Percentiles rank a stretch among this genome's conserved stretches.
These are phyloP conservation scores for Turritopsis rubra DNA, from an alignment of 30 jellyfish, hydroid and myxozoan genomes.

Conservation along the genomic window DNA sequence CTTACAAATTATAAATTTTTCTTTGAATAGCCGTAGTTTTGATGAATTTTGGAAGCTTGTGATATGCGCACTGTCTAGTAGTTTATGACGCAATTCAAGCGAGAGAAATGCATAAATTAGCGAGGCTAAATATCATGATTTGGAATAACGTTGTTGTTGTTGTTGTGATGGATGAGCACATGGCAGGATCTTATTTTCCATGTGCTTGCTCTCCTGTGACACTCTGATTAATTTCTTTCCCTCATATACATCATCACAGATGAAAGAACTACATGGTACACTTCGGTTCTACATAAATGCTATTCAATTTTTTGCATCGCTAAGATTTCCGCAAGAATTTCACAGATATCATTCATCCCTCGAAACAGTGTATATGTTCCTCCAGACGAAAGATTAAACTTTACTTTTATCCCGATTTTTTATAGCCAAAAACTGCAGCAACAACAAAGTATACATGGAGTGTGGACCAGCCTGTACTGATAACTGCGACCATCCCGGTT, in stretches of 20 bases:
- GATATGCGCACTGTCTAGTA: too few species aligned
- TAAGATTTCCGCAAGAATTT: too few species aligned
- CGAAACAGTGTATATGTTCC: too few species aligned
- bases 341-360: too few species aligned
- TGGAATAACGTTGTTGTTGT: not conserved
- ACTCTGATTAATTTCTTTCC: not conserved
- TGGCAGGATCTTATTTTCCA: not conserved
- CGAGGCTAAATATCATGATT: not conserved
- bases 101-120: not conserved
- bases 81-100: not conserved
- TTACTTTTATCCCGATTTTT: too few species aligned
- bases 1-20: too few species aligned
- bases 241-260: not conserved
- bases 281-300: too few species aligned
- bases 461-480: conserved; percentile 46
- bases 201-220: not conserved
- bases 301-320: too few species aligned
- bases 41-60: too few species aligned
- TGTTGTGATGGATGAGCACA: not conserved
- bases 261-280: too few species aligned
- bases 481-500: conserved; percentile 14
- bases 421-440: conserved; percentile 21
- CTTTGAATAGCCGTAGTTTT: too few species aligned
- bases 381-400: too few species aligned
- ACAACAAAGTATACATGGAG: conserved; percentile 14